A percentile compares a stretch with the other conserved stretches of the same genome.
phyloP scores from a whole-genome alignment of 2,797 vertebrate species.

The Pangasius larnaudii region DNA sequence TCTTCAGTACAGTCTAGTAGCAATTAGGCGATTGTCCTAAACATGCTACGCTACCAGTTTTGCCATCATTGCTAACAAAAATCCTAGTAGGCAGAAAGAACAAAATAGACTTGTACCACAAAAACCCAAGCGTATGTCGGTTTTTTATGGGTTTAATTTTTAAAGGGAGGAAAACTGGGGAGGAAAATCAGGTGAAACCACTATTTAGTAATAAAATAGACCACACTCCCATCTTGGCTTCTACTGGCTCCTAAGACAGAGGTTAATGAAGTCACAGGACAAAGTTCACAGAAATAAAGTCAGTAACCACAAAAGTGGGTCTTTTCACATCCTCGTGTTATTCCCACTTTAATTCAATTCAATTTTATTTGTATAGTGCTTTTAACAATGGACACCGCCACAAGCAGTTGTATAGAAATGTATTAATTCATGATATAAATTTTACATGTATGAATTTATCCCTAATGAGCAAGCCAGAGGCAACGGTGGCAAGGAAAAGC shows the following conservation, averaged over 20 bases:
- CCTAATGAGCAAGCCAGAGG: too few species aligned
- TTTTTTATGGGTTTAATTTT: too few species aligned
- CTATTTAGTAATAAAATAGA: background rate
- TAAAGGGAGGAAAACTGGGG: background rate
- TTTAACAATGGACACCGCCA: too few species aligned
- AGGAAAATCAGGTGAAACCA: background rate
- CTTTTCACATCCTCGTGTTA: background rate
- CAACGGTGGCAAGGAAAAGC: too few species aligned
- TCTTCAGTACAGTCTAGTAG: background rate
- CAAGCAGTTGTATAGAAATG: too few species aligned
- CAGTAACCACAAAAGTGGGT: background rate
- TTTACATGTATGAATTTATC: too few species aligned
- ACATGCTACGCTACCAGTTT: background rate
- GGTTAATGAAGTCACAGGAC: background rate
- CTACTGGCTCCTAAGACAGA: background rate
- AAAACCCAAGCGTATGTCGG: background rate
- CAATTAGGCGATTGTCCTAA: background rate
- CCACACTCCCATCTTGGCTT: background rate
- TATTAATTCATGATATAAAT: too few species aligned
- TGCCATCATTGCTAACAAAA: background rate
- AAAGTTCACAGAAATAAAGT: background rate
- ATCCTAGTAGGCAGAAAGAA: background rate
- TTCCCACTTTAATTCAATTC: background rate
- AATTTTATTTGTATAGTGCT: too few species aligned
- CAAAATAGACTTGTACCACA: background rate